Percentiles rank a stretch among this genome's conserved stretches.
Conservation (phyloP, 2,797 vertebrate species). For the Anguilla marmorata region DNA sequence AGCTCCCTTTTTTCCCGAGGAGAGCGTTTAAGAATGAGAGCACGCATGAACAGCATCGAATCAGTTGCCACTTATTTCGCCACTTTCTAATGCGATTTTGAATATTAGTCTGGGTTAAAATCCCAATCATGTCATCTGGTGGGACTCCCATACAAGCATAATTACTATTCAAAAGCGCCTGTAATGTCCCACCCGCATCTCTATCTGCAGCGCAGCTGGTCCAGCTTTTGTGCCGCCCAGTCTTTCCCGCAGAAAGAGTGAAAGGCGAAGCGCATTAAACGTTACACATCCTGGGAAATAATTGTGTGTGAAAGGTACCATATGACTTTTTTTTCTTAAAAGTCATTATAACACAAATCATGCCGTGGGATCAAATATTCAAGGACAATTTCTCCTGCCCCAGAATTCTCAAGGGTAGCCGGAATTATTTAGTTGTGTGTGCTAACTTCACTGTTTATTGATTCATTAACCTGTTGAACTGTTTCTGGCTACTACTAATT, state of each 20-base stretch:
- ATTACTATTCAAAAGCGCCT: constrained; percentile 85
- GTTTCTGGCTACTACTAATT: neutral
- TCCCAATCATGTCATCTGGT: constrained; percentile 91
- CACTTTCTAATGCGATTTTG: constrained; percentile 77
- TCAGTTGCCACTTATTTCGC: constrained; percentile 68
- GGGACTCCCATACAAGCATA: constrained; percentile 92
- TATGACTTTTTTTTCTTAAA: neutral
- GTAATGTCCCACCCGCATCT: constrained; percentile 93
- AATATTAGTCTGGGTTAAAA: constrained; percentile 82
- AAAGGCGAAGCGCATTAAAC: constrained; percentile 42
- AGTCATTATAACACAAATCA: neutral
- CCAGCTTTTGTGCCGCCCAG: constrained; percentile 55
- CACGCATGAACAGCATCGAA: constrained; percentile 75
- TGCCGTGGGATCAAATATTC: neutral
- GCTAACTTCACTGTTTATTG: neutral
- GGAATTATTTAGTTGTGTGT: neutral
- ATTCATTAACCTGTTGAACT: neutral
- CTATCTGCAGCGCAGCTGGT: constrained; percentile 82
- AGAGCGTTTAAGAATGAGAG: constrained; percentile 62
- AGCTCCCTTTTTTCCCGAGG: constrained; percentile 63
- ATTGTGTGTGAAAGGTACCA: constrained; percentile 10
- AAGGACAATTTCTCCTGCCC: neutral
- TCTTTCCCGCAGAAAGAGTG: constrained; percentile 56
- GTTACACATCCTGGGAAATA: constrained; percentile 11
- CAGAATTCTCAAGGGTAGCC: neutral